These are phyloP conservation scores for Dicranocentrus wangi DNA, from an alignment of 2,888 invertebrate genomes.

Conservation along the genomic window DNA sequence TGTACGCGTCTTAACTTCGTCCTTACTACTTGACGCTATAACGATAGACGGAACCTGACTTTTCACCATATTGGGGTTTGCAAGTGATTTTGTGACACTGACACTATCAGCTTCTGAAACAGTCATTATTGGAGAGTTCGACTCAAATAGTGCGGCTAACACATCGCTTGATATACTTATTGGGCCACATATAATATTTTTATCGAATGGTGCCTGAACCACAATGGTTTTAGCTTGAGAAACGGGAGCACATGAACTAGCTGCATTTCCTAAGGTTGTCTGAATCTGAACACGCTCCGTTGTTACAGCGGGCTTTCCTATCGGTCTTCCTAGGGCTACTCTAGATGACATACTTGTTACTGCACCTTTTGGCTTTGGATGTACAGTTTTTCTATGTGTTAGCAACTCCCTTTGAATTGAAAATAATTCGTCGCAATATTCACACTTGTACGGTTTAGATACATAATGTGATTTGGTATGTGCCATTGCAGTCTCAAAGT, in stretches of 20 bases:
- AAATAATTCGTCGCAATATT: slow-evolving; percentile 60
- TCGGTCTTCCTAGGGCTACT: not conserved
- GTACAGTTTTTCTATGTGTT: slow-evolving; percentile 47
- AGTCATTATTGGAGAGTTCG: not conserved
- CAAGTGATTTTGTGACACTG: too few relatives aligned
- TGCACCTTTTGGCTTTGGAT: slow-evolving; percentile 54
- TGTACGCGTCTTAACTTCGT: too few relatives aligned
- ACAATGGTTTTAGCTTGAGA: slow-evolving; percentile 21
- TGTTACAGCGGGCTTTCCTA: not conserved
- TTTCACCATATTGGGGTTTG: too few relatives aligned
- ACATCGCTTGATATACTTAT: slow-evolving; percentile 35
- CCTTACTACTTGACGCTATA: too few relatives aligned
- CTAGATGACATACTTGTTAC: slow-evolving; percentile 25
- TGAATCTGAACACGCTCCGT: not conserved
- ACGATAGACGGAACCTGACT: too few relatives aligned
- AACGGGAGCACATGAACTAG: not conserved
- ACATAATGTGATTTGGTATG: slow-evolving; percentile 65
- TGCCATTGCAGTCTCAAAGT: slow-evolving; percentile 56
- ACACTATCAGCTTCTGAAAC: too few relatives aligned
- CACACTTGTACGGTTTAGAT: slow-evolving; percentile 62
- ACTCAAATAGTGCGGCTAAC: slow-evolving; percentile 29
- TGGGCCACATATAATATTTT: slow-evolving; percentile 23
- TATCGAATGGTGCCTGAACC: slow-evolving; percentile 38
- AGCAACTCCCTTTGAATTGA: slow-evolving; percentile 59
- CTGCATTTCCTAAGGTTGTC: not conserved